A percentile compares a stretch with the other conserved stretches of the same genome.
These are phyloP conservation scores for Alca torda DNA, from an alignment of 2,797 vertebrate genomes.

Conservation along the genomic window DNA sequence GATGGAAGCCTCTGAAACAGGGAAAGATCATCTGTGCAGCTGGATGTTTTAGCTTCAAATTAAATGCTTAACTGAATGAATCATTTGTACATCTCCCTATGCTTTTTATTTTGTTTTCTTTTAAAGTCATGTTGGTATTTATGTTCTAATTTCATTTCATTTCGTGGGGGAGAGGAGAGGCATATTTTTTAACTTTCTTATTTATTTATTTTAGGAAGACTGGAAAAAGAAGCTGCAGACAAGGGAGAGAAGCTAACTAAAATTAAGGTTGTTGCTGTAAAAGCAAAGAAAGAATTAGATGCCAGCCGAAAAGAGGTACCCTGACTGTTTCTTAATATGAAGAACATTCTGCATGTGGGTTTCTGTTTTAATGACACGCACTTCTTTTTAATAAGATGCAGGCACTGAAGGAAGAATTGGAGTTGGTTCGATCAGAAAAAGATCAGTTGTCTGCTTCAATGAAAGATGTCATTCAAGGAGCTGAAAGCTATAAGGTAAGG, in stretches of 20 bases:
- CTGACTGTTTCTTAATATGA: background rate
- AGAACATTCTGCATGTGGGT: background rate
- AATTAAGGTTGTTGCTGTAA: conserved; percentile 94
- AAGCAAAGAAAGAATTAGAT: conserved; percentile 95
- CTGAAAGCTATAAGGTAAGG: conserved; percentile 93
- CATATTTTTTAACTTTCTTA: background rate
- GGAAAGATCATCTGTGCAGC: background rate
- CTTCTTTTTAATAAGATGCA: conserved; percentile 66
- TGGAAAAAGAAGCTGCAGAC: conserved; percentile 85
- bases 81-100: background rate
- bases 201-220: conserved; percentile 65
- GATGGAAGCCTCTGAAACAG: background rate
- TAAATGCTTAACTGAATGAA: background rate
- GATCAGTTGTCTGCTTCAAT: conserved; percentile 86
- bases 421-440: conserved; percentile 81
- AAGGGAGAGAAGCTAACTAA: conserved; percentile 92
- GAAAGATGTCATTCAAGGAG: conserved; percentile 91
- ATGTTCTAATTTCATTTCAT: background rate
- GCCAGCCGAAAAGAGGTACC: conserved; percentile 90
- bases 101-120: background rate
- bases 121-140: background rate
- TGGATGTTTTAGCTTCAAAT: background rate
- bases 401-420: conserved; percentile 83
- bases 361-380: background rate
- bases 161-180: background rate